These are phyloP conservation scores for Parnassius smintheus DNA, from an alignment of 2,888 invertebrate genomes.

Conservation along the genomic window DNA sequence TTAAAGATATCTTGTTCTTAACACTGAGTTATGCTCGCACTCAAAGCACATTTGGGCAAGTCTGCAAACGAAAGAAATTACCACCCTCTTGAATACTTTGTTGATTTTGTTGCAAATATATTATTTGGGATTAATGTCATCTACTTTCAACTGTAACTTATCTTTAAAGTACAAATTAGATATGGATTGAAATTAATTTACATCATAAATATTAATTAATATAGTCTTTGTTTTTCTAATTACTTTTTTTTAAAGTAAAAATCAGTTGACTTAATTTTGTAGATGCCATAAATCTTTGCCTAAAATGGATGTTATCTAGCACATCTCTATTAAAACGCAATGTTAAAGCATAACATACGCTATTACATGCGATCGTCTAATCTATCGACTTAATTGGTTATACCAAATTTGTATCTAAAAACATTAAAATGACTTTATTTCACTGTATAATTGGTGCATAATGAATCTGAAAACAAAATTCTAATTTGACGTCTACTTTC, in stretches of 20 bases:
- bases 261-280: not conserved
- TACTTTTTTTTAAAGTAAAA: not conserved
- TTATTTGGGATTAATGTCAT: conserved; percentile 45
- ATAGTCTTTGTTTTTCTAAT: not conserved
- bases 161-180: conserved; percentile 1
- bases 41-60: conserved; percentile 18
- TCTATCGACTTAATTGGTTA: conserved; percentile 56
- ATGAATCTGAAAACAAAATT: conserved; percentile 73
- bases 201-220: not conserved
- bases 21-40: conserved; percentile 13
- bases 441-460: conserved; percentile 64
- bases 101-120: conserved; percentile 27
- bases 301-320: conserved; percentile 59
- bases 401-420: conserved; percentile 69
- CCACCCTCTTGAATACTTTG: conserved; percentile 31
- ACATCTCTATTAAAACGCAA: conserved; percentile 51
- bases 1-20: conserved; percentile 11
- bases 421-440: conserved; percentile 42
- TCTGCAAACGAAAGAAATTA: conserved; percentile 28
- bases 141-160: conserved; percentile 17
- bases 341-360: conserved; percentile 52
- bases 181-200: conserved; percentile 2
- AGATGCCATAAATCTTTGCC: conserved; percentile 46
- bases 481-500: conserved; percentile 80
- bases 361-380: conserved; percentile 46